Evolutionary conservation across 2,113 vertebrate genomes (phyloP).

Genomic region (Melanocharis versteri): DNA sequence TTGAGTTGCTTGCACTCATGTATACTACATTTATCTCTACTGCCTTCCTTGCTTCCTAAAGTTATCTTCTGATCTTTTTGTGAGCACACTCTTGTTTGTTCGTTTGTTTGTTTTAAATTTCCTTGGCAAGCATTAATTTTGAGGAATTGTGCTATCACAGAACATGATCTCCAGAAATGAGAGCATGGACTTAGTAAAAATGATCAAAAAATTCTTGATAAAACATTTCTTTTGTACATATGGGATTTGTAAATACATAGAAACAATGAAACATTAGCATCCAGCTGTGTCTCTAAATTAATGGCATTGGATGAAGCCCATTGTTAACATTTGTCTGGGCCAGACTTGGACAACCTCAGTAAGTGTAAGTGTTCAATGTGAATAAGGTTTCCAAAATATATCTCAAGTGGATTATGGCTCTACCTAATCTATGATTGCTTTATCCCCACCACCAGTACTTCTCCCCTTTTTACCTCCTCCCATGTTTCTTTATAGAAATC

Average conservation of each 20-base stretch:
- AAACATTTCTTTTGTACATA: background rate
- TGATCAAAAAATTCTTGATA: background rate
- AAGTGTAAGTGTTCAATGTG: background rate
- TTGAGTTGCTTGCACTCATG: background rate
- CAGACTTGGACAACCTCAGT: background rate
- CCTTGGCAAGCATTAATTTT: background rate
- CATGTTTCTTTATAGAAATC: background rate
- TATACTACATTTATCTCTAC: background rate
- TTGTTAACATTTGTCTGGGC: background rate
- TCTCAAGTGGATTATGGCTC: background rate
- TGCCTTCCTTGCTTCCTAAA: background rate
- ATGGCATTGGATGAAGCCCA: background rate
- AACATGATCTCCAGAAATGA: background rate
- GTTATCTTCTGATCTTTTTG: background rate
- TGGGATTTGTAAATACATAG: background rate
- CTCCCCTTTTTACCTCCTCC: background rate
- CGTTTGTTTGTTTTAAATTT: background rate
- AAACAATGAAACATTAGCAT: background rate
- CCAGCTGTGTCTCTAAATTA: background rate
- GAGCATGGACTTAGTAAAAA: background rate
- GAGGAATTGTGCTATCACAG: background rate
- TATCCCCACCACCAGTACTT: background rate
- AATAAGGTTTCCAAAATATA: background rate
- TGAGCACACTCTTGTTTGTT: background rate
- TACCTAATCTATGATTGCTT: background rate